phyloP scores from a whole-genome alignment of 35 echinoderm and acorn worm species.

The Chiridota heheva region DNA sequence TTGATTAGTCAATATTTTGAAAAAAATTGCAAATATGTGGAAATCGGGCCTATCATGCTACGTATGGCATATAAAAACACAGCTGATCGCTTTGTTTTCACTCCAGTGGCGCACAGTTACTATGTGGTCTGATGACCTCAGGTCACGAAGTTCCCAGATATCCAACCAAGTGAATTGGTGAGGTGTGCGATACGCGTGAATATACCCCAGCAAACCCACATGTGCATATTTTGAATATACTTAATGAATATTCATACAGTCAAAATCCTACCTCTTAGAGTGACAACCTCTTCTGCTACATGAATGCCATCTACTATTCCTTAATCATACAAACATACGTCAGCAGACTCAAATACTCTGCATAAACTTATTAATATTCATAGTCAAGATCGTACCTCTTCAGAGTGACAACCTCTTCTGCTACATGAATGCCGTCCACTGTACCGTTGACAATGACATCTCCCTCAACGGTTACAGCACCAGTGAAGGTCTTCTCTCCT shows the following conservation, averaged over 20 bases:
- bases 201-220: too few species aligned
- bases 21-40: too few species aligned
- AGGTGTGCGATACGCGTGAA: too few species aligned
- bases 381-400: neutral
- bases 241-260: neutral
- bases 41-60: too few species aligned
- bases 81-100: too few species aligned
- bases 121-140: too few species aligned
- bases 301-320: constrained; percentile 44
- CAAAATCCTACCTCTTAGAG: constrained; percentile 1
- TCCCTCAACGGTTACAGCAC: constrained; percentile 27
- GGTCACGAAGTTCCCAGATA: too few species aligned
- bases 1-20: too few species aligned
- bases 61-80: too few species aligned
- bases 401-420: constrained; percentile 36
- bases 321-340: constrained; percentile 1
- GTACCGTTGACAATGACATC: constrained; percentile 32
- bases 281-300: constrained; percentile 29
- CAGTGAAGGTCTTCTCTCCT: constrained; percentile 28
- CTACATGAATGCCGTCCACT: constrained; percentile 34
- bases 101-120: too few species aligned
- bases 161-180: too few species aligned
- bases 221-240: neutral
- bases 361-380: neutral
- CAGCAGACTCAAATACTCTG: neutral